Base-by-base conservation (phyloP, 1,140 invertebrate genomes). In the Saccostrea glomerata region DNA sequence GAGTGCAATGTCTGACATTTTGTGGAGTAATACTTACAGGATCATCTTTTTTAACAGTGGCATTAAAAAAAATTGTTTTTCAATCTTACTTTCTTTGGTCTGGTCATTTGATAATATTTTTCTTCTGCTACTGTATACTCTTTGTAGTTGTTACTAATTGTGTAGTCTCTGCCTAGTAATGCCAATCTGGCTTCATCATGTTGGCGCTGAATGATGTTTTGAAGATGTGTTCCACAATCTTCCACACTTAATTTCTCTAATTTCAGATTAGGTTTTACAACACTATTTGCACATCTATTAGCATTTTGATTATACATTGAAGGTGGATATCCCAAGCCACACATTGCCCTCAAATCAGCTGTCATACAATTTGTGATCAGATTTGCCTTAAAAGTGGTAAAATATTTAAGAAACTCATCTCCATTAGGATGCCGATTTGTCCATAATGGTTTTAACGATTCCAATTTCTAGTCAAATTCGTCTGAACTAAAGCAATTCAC, bases 301-400 rank as follows among this genome's bases (percentile, higher is more conserved):
- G 82, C 82, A 56, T 83, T 83, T 54, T 83, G 40, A 47, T 83
- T 83, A n/a, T 83, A 83, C 82, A 83, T 83, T 12, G 15, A 56
- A 47, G 82, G 82, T 25, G 82, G 82, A 23, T 83, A 83, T n/a
- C 82, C 82, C 4, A 83, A 17, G 40, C 2, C 40, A 56, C 40
- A 47, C 82, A 83, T 36, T 9, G 40, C 40, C 40, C 36, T 47
- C 40, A 83, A 23, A 47, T 83, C 30, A 13, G 82, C 40, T 20
- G 36, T 83, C 36, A 54, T 83, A 13, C 47, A 83, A 47, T 83
- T 83, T 2, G 54, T 83, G n/a, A 54, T 55, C 15, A 54, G 54
- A 54, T 83, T 36, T 7, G 82, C 15, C 40, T 83, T 83, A 30
- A n/a, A 56, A n/a, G 36, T 83, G 17, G 17, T 17, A 83, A 83